Percentiles rank a stretch among this genome's conserved stretches.
These are phyloP conservation scores for Cephalophus harveyi DNA, from an alignment of 2,113 vertebrate genomes.

Conservation along the genomic window DNA sequence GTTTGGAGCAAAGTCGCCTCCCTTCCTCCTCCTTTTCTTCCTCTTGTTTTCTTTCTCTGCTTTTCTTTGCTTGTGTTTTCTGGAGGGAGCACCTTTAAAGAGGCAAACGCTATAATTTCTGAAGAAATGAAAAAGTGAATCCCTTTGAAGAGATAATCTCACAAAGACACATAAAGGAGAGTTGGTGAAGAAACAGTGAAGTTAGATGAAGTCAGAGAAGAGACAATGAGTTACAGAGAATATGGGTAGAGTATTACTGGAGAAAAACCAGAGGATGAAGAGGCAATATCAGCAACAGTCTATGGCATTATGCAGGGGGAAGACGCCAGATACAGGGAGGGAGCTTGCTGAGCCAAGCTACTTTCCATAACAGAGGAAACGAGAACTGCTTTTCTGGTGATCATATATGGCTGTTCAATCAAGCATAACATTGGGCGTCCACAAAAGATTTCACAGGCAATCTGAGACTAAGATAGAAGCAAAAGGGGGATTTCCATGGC, in stretches of 20 bases:
- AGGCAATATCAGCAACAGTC: not conserved
- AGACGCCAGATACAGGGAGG: accelerated
- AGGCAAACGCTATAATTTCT: not conserved
- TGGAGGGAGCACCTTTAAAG: not conserved
- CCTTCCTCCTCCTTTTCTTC: not conserved
- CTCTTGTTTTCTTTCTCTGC: not conserved
- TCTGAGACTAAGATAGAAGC: not conserved
- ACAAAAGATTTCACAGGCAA: not conserved
- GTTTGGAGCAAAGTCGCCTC: not conserved
- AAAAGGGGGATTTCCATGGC: not conserved
- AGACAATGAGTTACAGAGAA: not conserved
- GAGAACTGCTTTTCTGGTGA: not conserved
- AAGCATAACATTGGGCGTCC: not conserved
- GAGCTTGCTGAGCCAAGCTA: not conserved
- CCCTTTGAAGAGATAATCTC: not conserved
- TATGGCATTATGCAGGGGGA: not conserved
- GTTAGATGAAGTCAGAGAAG: not conserved
- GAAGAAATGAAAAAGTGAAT: not conserved
- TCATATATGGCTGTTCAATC: not conserved
- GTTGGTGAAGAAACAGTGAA: not conserved
- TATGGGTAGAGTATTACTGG: not conserved
- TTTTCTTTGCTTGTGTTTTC: not conserved
- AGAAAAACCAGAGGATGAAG: too few species aligned
- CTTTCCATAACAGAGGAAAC: not conserved
- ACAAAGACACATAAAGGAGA: not conserved